Evolutionary conservation across 2,113 vertebrate genomes (phyloP).

Genomic region (Phrynosoma platyrhinos): DNA sequence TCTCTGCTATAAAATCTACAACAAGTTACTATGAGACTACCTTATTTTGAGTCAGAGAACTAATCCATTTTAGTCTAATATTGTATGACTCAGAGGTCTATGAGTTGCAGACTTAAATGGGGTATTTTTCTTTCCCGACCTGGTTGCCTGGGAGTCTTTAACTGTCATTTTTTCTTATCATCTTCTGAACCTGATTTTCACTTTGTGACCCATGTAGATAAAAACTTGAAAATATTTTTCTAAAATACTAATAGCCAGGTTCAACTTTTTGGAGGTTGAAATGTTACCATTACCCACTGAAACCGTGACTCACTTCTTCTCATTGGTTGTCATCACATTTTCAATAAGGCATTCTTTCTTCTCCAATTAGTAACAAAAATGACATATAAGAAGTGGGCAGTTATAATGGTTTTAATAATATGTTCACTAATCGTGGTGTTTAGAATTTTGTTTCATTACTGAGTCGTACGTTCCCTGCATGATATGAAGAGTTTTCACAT

Average conservation of each 20-base stretch:
- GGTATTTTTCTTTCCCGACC: not conserved
- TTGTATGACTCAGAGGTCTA: not conserved
- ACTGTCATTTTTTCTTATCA: not conserved
- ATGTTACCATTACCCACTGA: not conserved
- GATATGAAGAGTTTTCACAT: not conserved
- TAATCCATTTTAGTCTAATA: not conserved
- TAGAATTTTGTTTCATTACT: not conserved
- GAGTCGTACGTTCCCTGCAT: not conserved
- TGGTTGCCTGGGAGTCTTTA: not conserved
- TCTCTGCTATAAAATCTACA: too few species aligned
- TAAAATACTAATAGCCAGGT: not conserved
- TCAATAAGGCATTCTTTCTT: not conserved
- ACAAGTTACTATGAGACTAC: not conserved
- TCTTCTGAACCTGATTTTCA: not conserved
- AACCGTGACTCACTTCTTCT: not conserved
- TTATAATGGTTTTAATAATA: not conserved
- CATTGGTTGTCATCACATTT: not conserved
- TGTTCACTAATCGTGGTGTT: not conserved
- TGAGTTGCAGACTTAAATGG: too few species aligned
- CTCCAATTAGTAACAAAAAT: not conserved
- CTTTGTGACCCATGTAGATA: not conserved
- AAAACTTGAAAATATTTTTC: not conserved
- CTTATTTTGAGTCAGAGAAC: not conserved
- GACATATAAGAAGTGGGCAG: not conserved
- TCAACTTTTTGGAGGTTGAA: not conserved